These are phyloP conservation scores for Perizoma affinitatum DNA, from an alignment of 2,888 invertebrate species.

Conservation along the genomic window DNA sequence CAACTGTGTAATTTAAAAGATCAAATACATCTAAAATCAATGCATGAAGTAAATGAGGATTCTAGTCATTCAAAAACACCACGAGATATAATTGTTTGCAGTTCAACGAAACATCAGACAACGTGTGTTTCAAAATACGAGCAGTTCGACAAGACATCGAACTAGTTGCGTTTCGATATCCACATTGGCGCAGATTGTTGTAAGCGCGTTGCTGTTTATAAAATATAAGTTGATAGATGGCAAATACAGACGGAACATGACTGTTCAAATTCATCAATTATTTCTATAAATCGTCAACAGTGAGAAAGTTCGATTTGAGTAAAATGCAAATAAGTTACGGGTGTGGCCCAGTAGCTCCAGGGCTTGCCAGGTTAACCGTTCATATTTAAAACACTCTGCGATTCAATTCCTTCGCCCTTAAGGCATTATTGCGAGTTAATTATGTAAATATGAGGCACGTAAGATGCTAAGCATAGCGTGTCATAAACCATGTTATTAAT, in stretches of 20 bases:
- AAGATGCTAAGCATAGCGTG: constrained; percentile 27
- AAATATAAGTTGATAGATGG: background rate
- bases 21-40: too few relatives aligned
- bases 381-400: constrained; percentile 6
- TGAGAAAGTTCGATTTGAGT: constrained; percentile 27
- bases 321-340: constrained; percentile 22
- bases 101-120: too few relatives aligned
- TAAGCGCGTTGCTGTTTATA: too few relatives aligned
- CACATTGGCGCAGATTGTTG: too few relatives aligned
- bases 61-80: too few relatives aligned
- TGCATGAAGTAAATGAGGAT: too few relatives aligned
- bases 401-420: constrained; percentile 11
- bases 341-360: constrained; percentile 24
- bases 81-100: too few relatives aligned
- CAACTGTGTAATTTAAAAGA: too few relatives aligned
- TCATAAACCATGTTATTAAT: constrained; percentile 32
- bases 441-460: constrained; percentile 14
- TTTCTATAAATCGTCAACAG: constrained; percentile 27
- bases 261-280: constrained; percentile 26
- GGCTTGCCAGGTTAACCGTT: constrained; percentile 6
- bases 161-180: too few relatives aligned
- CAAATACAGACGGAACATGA: too few relatives aligned
- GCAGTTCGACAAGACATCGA: too few relatives aligned
- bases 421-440: constrained; percentile 12
- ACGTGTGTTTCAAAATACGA: too few relatives aligned